Evolutionary conservation across 2,888 invertebrate genomes (phyloP).

Genomic region (Spilosoma lubricipeda): DNA sequence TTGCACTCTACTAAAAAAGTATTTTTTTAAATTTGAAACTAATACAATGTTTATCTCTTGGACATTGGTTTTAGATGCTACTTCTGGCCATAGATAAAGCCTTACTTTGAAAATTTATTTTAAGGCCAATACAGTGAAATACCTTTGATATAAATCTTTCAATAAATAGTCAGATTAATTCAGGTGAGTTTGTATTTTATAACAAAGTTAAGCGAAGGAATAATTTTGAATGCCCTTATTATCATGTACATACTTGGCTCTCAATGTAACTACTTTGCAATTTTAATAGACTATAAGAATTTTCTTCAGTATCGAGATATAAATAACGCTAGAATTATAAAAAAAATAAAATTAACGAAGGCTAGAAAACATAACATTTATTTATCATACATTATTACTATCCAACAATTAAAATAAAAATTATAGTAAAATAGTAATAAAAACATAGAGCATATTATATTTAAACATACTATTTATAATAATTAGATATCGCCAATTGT

Average conservation of each 20-base stretch:
- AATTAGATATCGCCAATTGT: not conserved
- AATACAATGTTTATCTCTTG: too few relatives aligned
- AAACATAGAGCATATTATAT: not conserved
- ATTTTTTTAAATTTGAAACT: too few relatives aligned
- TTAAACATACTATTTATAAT: not conserved
- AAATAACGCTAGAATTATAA: not conserved
- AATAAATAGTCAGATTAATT: not conserved
- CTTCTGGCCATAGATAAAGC: not conserved
- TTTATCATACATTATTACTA: too few relatives aligned
- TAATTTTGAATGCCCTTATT: not conserved
- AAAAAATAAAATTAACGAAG: not conserved
- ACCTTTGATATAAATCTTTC: not conserved
- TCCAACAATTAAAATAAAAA: not conserved
- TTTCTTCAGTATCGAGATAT: not conserved
- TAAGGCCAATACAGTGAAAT: not conserved
- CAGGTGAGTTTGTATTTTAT: not conserved
- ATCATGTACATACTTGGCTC: conserved; percentile 3
- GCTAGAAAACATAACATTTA: not conserved
- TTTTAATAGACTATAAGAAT: conserved; percentile 24
- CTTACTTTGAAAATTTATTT: not conserved
- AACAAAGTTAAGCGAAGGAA: not conserved
- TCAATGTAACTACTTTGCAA: conserved; percentile 33
- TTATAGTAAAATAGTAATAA: not conserved
- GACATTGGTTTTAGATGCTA: not conserved
- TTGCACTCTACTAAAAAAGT: too few relatives aligned